Conservation (phyloP, 1,140 invertebrate genomes). For the Bombus soroeensis region DNA sequence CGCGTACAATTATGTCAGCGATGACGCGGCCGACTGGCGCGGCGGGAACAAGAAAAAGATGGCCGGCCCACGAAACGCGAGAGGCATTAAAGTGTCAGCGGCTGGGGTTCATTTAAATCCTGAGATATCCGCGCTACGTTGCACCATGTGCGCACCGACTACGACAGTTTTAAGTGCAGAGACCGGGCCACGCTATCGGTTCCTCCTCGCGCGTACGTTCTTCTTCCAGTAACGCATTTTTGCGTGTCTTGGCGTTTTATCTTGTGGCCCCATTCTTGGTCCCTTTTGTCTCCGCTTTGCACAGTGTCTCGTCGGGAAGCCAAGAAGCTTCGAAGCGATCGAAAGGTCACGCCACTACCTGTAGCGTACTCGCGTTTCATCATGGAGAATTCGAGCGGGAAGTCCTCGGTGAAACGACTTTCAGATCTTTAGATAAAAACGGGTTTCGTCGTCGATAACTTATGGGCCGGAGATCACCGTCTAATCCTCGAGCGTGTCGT, state of each 20-base stretch:
- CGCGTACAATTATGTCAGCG: conserved; percentile 68
- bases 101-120: conserved; percentile 65
- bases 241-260: not conserved
- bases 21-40: conserved; percentile 42
- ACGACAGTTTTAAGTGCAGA: conserved; percentile 55
- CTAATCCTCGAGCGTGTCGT: conserved; percentile 37
- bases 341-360: conserved; percentile 1
- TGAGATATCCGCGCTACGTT: conserved; percentile 32
- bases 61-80: conserved; percentile 35
- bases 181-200: conserved; percentile 2
- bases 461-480: conserved; percentile 10
- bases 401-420: not conserved
- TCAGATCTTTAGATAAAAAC: conserved; percentile 50
- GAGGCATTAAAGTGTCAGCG: conserved; percentile 70
- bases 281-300: not conserved
- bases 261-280: not conserved
- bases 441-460: conserved; percentile 30
- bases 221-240: not conserved
- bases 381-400: conserved; percentile 23
- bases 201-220: not conserved
- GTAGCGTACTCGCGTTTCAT: conserved; percentile 7
- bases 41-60: conserved; percentile 29
- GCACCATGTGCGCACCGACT: conserved; percentile 13
- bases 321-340: not conserved
- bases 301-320: not conserved